Evolutionary conservation across 2,797 vertebrate species (phyloP).

Genomic region (Sebastolobus alascanus): DNA sequence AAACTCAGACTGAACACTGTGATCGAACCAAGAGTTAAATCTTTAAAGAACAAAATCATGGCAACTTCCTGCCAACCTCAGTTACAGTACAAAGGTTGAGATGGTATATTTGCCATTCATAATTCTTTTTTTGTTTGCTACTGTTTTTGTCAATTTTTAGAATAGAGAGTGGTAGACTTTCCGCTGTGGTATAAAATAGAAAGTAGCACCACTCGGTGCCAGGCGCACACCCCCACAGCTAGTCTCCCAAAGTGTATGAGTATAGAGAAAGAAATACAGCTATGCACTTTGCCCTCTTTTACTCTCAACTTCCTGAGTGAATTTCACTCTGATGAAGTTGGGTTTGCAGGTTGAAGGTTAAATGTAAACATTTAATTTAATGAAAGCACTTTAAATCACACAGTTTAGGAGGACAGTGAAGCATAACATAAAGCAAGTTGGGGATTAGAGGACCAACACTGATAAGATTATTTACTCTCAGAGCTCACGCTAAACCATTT

Average conservation of each 20-base stretch:
- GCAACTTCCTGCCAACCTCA: neutral
- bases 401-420: constrained; percentile 30
- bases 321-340: constrained; percentile 37
- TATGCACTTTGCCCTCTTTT: constrained; percentile 5
- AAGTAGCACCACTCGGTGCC: constrained; percentile 3
- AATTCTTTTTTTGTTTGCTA: neutral
- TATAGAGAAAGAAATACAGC: constrained; percentile 10
- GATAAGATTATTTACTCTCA: neutral
- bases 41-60: neutral
- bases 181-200: constrained; percentile 6
- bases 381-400: constrained; percentile 37
- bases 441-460: neutral
- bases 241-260: neutral
- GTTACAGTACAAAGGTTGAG: neutral
- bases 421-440: constrained; percentile 8
- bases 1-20: neutral
- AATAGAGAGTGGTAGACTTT: neutral
- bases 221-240: neutral
- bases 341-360: constrained; percentile 39
- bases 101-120: neutral
- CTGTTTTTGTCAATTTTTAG: neutral
- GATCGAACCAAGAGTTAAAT: neutral
- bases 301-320: constrained; percentile 22
- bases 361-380: constrained; percentile 44
- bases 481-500: neutral